Evolutionary conservation across 2,888 invertebrate species (phyloP), one percentile per base, ranked within the genome.

Genomic region (Urechis unicinctus): DNA sequence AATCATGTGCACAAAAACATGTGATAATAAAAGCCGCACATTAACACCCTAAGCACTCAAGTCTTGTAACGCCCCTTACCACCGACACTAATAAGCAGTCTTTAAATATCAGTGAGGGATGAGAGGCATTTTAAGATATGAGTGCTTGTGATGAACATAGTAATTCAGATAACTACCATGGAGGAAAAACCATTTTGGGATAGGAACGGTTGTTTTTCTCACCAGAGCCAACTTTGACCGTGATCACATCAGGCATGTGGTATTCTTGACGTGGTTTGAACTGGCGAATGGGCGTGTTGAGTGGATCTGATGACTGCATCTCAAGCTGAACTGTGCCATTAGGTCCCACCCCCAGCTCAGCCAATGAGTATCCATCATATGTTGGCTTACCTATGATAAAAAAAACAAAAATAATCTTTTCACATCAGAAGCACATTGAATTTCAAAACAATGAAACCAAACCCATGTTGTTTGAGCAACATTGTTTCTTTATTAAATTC

Each of bases 201-300:
- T 9, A 36, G 17, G 9, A 36, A 36, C 36, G 17, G 9, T 36
- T 17, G 17, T 13, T 17, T 13, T 13, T 13, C 36, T 9, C 36
- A 76, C 75, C 75, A 64, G 68, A 64, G 57, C 67, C 68, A 13
- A 78, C 72, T 17, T 72, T 53, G 22, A 78, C 75, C 26, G 75
- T 75, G 53, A 78, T 73, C 45, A 77, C 75, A 57, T 77, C 77
- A 43, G 75, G 75, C 73, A 76, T 75, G 60, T 72, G 70, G 57
- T 75, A 75, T 50, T 73, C 72, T 54, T 74, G 69, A 52, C 68
- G 61, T 3, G 71, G 72, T 44, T 69, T 60, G 64, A 72, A 74
- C 0, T 68, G 61, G 59, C 71, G 73, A 58, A 77, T 69, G 41
- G 77, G 77, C 9, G 67, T 67, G 58, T 73, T 73, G 3, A 73